Evolutionary conservation across 2,797 vertebrate genomes (phyloP).

Genomic region (Spizella passerina): DNA sequence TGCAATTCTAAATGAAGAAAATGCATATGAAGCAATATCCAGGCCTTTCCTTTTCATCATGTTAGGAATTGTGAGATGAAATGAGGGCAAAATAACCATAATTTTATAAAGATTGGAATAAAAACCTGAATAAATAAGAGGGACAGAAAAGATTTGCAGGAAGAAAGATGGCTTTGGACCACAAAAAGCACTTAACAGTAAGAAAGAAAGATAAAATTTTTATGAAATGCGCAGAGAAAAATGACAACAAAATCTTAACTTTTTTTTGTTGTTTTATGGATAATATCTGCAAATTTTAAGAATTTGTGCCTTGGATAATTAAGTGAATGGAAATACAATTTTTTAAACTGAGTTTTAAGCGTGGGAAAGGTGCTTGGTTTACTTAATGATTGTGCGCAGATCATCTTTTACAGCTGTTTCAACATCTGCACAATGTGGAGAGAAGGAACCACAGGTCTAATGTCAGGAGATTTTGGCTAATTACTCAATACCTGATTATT

Average conservation of each 20-base stretch:
- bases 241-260: neutral
- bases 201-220: neutral
- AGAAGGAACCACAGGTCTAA: neutral
- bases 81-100: neutral
- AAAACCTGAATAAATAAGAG: neutral
- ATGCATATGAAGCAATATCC: neutral
- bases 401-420: neutral
- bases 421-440: fast-evolving
- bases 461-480: neutral
- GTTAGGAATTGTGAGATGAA: neutral
- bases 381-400: fast-evolving
- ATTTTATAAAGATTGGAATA: neutral
- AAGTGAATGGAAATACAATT: neutral
- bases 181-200: neutral
- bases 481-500: neutral
- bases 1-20: slow-evolving; percentile 20
- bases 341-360: neutral
- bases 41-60: neutral
- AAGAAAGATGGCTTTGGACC: neutral
- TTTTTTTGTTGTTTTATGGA: neutral
- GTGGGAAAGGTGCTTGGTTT: neutral
- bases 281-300: neutral
- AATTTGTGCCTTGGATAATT: neutral
- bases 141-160: neutral
- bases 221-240: neutral